Evolutionary conservation across 2,797 vertebrate species (phyloP).

Genomic region (Ceyx erithaca): DNA sequence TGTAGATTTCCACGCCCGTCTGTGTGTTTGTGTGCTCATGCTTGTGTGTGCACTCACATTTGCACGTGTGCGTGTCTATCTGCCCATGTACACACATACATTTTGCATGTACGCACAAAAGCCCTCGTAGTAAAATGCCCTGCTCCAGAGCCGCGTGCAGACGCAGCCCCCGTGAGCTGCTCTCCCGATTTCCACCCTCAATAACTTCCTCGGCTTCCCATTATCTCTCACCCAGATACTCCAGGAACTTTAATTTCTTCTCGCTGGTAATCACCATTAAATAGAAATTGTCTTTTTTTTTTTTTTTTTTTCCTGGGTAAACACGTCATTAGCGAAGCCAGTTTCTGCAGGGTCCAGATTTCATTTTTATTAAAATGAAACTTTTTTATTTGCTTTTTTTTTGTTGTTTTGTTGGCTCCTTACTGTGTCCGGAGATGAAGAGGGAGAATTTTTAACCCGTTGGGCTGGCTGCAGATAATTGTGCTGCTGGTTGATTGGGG

Average conservation of each 20-base stretch:
- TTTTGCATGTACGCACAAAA: not conserved
- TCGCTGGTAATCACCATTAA: slow-evolving; percentile 84
- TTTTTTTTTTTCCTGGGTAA: slow-evolving; percentile 72
- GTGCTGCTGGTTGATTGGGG: slow-evolving; percentile 80
- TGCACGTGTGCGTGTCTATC: too few relatives aligned
- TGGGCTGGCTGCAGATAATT: slow-evolving; percentile 82
- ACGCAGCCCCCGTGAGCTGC: too few relatives aligned
- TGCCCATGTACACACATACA: too few relatives aligned
- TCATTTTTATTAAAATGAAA: slow-evolving; percentile 85
- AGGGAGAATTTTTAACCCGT: slow-evolving; percentile 82
- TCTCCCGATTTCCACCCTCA: not conserved
- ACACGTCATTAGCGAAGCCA: slow-evolving; percentile 82
- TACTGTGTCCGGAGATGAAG: slow-evolving; percentile 79
- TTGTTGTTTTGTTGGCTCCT: slow-evolving; percentile 71
- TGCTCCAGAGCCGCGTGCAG: too few relatives aligned
- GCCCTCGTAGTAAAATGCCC: fast-evolving
- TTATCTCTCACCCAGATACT: slow-evolving; percentile 80
- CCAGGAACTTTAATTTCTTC: slow-evolving; percentile 83
- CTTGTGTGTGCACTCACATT: too few relatives aligned
- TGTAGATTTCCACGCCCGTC: too few relatives aligned
- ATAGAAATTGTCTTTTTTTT: slow-evolving; percentile 83
- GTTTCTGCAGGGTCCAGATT: slow-evolving; percentile 83
- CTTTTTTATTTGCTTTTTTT: too few relatives aligned
- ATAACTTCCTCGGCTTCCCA: slow-evolving; percentile 69
- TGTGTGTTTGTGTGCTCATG: too few relatives aligned